Percentiles rank a stretch among this genome's conserved stretches.
These are phyloP conservation scores for Trachelus tabidus DNA, from an alignment of 2,888 invertebrate genomes.

Conservation along the genomic window DNA sequence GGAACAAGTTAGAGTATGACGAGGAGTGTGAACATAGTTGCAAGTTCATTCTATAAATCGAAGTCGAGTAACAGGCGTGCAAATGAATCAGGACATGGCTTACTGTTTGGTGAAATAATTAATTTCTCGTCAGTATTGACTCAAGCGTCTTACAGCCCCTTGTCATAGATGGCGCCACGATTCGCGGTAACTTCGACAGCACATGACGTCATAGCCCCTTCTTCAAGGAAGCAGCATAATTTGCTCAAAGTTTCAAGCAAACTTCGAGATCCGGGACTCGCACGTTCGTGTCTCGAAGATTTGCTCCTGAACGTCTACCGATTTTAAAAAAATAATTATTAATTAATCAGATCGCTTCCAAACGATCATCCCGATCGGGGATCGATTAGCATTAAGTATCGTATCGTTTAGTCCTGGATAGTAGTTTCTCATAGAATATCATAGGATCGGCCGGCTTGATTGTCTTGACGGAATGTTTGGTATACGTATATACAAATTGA, in stretches of 20 bases:
- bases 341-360: constrained; percentile 5
- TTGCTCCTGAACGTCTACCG: not conserved
- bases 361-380: not conserved
- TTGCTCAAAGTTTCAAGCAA: not conserved
- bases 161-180: not conserved
- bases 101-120: not conserved
- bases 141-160: not conserved
- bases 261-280: not conserved
- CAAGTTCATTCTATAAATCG: not conserved
- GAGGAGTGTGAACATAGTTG: not conserved
- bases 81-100: not conserved
- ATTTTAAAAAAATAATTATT: not conserved
- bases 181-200: not conserved
- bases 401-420: not conserved
- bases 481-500: not conserved
- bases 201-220: not conserved
- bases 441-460: not conserved
- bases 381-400: not conserved
- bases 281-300: not conserved
- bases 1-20: not conserved
- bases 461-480: not conserved
- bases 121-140: not conserved
- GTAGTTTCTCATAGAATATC: not conserved
- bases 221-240: not conserved
- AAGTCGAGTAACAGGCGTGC: not conserved